Evolutionary conservation across 2,113 vertebrate genomes (phyloP).

Genomic region (Semnornis frantzii): DNA sequence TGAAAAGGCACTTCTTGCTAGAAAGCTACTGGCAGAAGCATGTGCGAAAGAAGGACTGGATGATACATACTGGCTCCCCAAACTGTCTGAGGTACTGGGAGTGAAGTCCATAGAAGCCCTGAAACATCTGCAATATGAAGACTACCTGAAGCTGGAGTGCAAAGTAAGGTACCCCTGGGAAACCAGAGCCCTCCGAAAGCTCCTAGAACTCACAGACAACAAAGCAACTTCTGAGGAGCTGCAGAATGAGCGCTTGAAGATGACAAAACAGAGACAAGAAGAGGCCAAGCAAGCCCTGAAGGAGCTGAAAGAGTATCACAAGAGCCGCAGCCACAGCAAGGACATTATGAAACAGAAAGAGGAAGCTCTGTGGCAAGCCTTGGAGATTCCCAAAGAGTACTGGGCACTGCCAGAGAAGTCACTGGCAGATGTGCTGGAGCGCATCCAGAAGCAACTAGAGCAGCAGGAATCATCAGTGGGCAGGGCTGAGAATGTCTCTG

Average conservation of each 20-base stretch:
- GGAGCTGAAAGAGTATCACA: background rate
- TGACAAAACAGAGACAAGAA: background rate
- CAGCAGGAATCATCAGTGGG: background rate
- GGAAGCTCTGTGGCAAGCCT: constrained; percentile 11
- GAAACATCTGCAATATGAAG: constrained; percentile 17
- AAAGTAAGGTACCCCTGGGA: background rate
- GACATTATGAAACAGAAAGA: background rate
- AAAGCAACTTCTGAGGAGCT: background rate
- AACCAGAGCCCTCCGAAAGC: background rate
- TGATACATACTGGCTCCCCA: constrained; percentile 35
- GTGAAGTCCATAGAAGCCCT: constrained; percentile 13
- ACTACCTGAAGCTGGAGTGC: constrained; percentile 32
- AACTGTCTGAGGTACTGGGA: background rate
- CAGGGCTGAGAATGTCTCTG: background rate
- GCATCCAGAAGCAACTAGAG: constrained; percentile 26
- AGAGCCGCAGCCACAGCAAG: background rate
- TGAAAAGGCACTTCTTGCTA: background rate
- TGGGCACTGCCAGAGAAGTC: background rate
- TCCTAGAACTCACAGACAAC: background rate
- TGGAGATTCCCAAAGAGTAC: constrained; percentile 21
- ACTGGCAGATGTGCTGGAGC: background rate
- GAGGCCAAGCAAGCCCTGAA: background rate
- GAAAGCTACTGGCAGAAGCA: background rate
- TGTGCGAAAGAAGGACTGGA: constrained; percentile 31
- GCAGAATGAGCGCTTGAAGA: background rate